Evolutionary conservation across 2,113 vertebrate genomes (phyloP).

Genomic region (Camelus dromedarius): DNA sequence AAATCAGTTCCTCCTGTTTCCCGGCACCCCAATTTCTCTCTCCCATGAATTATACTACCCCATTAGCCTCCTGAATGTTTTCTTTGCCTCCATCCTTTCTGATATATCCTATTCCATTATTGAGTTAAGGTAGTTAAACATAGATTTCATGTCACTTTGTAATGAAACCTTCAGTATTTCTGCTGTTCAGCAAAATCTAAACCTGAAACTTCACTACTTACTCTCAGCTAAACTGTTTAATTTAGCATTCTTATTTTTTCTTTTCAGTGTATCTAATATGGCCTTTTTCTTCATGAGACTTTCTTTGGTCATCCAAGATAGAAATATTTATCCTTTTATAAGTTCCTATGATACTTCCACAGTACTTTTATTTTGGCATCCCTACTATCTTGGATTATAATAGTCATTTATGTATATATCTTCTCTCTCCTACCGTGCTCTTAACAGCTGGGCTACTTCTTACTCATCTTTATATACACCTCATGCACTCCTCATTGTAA

Average conservation of each 20-base stretch:
- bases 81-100: constrained; percentile 13
- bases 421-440: not conserved
- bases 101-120: not conserved
- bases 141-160: constrained; percentile 28
- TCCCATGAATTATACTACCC: not conserved
- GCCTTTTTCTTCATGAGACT: constrained; percentile 5
- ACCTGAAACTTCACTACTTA: not conserved
- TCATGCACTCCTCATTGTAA: constrained; percentile 46
- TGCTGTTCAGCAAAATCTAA: constrained; percentile 26
- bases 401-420: not conserved
- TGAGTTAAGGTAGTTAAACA: not conserved
- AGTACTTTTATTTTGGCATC: not conserved
- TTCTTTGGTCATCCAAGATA: not conserved
- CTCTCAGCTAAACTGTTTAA: constrained; percentile 7
- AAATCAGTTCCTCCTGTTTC: not conserved
- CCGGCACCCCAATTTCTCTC: not conserved
- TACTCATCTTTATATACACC: not conserved
- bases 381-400: not conserved
- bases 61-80: constrained; percentile 9
- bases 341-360: constrained; percentile 1
- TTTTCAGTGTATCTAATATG: not conserved
- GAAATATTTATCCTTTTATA: constrained; percentile 48
- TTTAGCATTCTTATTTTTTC: constrained; percentile 12
- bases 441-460: not conserved
- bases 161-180: not conserved